phyloP scores from a whole-genome alignment of 1,140 invertebrate species.

The Gonatopus flavifemur region DNA sequence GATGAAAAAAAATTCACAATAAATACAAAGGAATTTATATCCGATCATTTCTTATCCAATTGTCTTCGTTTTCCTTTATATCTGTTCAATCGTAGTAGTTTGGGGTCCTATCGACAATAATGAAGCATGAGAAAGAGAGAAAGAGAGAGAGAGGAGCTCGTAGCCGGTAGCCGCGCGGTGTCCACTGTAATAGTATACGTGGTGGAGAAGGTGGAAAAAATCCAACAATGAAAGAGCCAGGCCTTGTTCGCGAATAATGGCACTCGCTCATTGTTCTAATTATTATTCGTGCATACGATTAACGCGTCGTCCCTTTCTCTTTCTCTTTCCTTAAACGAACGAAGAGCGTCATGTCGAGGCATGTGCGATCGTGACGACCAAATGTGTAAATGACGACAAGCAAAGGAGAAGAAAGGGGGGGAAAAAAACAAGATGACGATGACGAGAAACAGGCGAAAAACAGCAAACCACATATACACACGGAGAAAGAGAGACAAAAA shows the following conservation, averaged over 20 bases:
- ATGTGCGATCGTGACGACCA: neutral
- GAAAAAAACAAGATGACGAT: slow-evolving; percentile 18
- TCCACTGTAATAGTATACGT: no score
- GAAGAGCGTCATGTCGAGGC: neutral
- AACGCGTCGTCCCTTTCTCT: slow-evolving; percentile 40
- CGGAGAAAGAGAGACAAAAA: slow-evolving; percentile 15
- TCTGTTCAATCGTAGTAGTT: no score
- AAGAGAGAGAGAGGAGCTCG: slow-evolving; percentile 8
- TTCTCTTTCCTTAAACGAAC: no score
- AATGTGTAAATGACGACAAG: slow-evolving; percentile 4
- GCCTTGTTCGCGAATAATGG: slow-evolving; percentile 52
- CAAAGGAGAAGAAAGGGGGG: slow-evolving; percentile 14
- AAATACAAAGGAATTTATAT: no score
- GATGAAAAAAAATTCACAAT: no score
- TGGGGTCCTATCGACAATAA: no score
- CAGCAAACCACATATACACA: slow-evolving; percentile 13
- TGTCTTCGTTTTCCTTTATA: no score
- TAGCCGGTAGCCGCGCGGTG: no score
- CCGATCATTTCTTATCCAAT: no score
- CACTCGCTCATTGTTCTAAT: slow-evolving; percentile 57
- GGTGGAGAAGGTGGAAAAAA: slow-evolving; percentile 7
- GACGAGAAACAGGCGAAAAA: slow-evolving; percentile 28
- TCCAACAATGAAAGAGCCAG: slow-evolving; percentile 43
- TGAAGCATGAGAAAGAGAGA: slow-evolving; percentile 14
- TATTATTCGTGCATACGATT: slow-evolving; percentile 57